Evolutionary conservation across 23 tunicate genomes (phyloP).

Genomic region (Ascidia mentula): DNA sequence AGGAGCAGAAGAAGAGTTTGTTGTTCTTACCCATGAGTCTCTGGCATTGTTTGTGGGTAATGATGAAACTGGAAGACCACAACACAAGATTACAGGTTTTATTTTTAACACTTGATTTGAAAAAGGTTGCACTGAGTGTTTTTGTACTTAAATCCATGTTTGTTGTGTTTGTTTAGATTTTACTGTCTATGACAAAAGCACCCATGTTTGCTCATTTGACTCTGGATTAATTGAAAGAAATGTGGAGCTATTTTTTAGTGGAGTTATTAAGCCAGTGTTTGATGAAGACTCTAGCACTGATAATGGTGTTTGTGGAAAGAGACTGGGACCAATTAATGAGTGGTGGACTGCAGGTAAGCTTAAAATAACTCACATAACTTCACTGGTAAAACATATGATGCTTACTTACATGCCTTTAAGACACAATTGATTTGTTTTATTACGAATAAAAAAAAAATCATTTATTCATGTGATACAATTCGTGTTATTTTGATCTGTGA

Average conservation of each 20-base stretch:
- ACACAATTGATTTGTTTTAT: too few species aligned
- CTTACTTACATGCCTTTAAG: too few species aligned
- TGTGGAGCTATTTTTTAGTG: conserved; percentile 81
- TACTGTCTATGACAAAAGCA: conserved; percentile 75
- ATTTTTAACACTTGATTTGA: too few species aligned
- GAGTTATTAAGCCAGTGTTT: conserved; percentile 74
- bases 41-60: conserved; percentile 82
- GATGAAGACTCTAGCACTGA: conserved; percentile 71
- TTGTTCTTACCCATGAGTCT: conserved; percentile 72
- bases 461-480: too few species aligned
- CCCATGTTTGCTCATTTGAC: conserved; percentile 85
- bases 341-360: conserved; percentile 84
- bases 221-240: conserved; percentile 83
- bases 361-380: too few species aligned
- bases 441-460: too few species aligned
- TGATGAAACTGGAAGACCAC: conserved; percentile 91
- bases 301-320: conserved; percentile 56
- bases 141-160: background rate
- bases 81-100: conserved; percentile 89
- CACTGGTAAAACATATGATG: too few species aligned
- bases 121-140: too few species aligned
- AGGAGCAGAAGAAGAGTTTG: conserved; percentile 71
- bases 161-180: conserved; percentile 26
- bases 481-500: too few species aligned
- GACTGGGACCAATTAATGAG: conserved; percentile 87